Evolutionary conservation across 2,797 vertebrate genomes (phyloP), one percentile per base, ranked within the genome.

Genomic region (Phrynocephalus forsythii): DNA sequence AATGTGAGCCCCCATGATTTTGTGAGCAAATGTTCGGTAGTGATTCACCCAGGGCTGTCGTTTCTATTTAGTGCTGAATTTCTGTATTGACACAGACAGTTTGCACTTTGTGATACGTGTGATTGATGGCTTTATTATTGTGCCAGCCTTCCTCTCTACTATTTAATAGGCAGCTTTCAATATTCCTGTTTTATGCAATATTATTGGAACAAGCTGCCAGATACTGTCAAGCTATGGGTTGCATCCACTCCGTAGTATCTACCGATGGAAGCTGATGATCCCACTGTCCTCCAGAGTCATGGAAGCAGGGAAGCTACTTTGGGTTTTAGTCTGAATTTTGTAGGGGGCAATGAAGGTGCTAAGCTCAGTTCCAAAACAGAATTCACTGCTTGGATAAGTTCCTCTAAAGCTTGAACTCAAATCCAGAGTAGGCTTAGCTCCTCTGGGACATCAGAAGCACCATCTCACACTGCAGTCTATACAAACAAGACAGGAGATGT

Each of bases 81-180:
- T 20, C 82, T 72, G 8, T 79, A 84, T 73, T 84, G 82, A 88
- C 82, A 84, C 76, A 84, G 75, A 66, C 76, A 72, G 82, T 79
- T 84, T 79, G 52, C 52, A 79, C 82, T 88, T 79, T 79, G 78
- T 84, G 76, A 72, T 84, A 88, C 30, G 82, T 26, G 63, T 88
- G 87, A 88, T 79, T 79, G 87, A 84, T 84, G 82, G 82, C 22
- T 84, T 79, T 79, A 88, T 88, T 88, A 88, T 63, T 84, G 76
- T 71, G 80, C 67, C 33, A 63, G 38, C 33, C 63, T 84, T 66
- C 84, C 56, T 76, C 38, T 67, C 67, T 50, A 73, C 78, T 84
- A 67, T 84, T 88, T 72, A 88, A 88, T 26, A 79, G 68, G 69
- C 82, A 84, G 87, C 75, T 84, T 88, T 88, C 82, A 79, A 78